Conservation (phyloP, 1,140 invertebrate genomes). For the Oryzaephilus surinamensis region DNA sequence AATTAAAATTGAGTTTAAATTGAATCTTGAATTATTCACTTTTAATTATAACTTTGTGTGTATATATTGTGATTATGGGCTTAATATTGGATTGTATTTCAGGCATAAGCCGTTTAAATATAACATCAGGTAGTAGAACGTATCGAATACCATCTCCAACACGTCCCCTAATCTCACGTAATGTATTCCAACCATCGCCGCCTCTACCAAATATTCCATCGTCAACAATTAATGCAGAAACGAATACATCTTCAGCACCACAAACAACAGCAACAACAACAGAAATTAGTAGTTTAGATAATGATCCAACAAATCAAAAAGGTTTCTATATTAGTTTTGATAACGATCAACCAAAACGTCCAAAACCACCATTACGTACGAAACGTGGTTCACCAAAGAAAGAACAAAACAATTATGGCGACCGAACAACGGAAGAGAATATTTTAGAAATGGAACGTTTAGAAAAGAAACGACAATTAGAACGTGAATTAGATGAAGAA, state of each 20-base stretch:
- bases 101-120: slow-evolving; percentile 63
- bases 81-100: not conserved
- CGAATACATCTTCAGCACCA: slow-evolving; percentile 26
- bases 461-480: slow-evolving; percentile 19
- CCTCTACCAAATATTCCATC: slow-evolving; percentile 34
- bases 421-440: not conserved
- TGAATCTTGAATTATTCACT: too few species aligned
- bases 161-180: slow-evolving; percentile 55
- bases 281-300: slow-evolving; percentile 31
- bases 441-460: slow-evolving; percentile 10
- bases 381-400: slow-evolving; percentile 70
- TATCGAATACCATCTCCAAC: slow-evolving; percentile 78
- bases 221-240: not conserved
- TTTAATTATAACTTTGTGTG: too few species aligned
- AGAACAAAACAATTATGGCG: slow-evolving; percentile 36
- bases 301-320: slow-evolving; percentile 58
- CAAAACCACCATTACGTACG: slow-evolving; percentile 72
- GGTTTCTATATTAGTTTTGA: slow-evolving; percentile 95
- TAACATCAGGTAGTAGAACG: slow-evolving; percentile 75
- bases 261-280: slow-evolving; percentile 18
- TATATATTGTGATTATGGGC: not conserved
- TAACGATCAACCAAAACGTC: slow-evolving; percentile 72
- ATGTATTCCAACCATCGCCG: slow-evolving; percentile 55
- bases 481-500: slow-evolving; percentile 31
- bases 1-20: too few species aligned